phyloP scores from a whole-genome alignment of 2,113 vertebrate species.

The Channa maculata region DNA sequence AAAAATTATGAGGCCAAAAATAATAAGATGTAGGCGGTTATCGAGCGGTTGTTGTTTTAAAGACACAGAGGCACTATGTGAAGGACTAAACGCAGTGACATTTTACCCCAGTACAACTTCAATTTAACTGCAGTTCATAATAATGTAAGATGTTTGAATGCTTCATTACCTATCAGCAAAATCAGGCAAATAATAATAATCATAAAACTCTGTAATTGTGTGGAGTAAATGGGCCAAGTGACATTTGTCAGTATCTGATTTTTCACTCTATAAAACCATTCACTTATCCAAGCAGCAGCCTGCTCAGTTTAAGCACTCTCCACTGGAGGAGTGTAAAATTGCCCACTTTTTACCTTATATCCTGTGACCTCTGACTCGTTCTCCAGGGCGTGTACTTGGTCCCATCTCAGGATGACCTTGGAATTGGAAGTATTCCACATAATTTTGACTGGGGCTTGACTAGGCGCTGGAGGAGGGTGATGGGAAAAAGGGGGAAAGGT shows the following conservation, averaged over 20 bases:
- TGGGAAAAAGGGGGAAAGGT: neutral
- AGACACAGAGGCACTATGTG: no score
- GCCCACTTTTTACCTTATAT: slow-evolving; percentile 88
- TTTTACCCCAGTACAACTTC: neutral
- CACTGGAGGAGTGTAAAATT: slow-evolving; percentile 3
- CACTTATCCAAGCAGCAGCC: slow-evolving; percentile 4
- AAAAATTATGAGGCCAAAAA: no score
- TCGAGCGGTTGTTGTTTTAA: no score
- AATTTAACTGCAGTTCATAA: slow-evolving; percentile 2
- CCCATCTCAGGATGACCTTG: slow-evolving; percentile 96
- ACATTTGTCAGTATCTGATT: slow-evolving; percentile 29
- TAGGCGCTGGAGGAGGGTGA: slow-evolving; percentile 85
- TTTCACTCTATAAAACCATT: slow-evolving; percentile 17
- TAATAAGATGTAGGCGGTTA: no score
- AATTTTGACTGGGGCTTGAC: slow-evolving; percentile 93
- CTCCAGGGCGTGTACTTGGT: slow-evolving; percentile 95
- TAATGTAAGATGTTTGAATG: neutral
- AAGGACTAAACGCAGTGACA: neutral
- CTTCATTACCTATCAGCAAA: neutral
- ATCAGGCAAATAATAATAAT: neutral
- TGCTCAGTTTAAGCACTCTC: neutral
- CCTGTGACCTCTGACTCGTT: slow-evolving; percentile 98
- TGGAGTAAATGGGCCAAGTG: slow-evolving; percentile 23
- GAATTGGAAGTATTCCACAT: slow-evolving; percentile 96
- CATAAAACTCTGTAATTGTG: neutral